Base-by-base conservation (phyloP, 2,888 invertebrate species). In the Hirtodrosophila alboralis region DNA sequence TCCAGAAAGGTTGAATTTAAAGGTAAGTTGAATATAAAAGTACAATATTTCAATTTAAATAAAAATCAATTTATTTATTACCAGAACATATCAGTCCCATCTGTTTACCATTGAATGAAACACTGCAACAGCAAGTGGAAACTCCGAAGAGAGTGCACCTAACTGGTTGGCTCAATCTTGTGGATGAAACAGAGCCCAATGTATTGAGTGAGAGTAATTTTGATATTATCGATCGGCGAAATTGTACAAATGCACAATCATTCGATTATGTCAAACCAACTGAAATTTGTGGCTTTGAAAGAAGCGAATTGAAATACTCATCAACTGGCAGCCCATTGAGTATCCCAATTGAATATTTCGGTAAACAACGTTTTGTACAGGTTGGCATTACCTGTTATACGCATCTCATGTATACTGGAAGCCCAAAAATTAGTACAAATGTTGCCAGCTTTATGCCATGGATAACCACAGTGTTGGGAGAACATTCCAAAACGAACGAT, bases 31-130 rank as follows among this genome's bases (percentile, higher is more conserved):
- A 14, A 7, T 8, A 36, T n/a, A 14, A 0, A 31, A 18, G 2
- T n/a, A 1, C 2, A 0, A n/a, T n/a, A n/a, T n/a, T n/a, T n/a
- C n/a, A n/a, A n/a, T n/a, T n/a, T n/a, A n/a, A n/a, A n/a, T n/a
- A n/a, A n/a, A n/a, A n/a, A n/a, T n/a, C n/a, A 2, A 18, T 18
- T 18, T 18, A 0, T 2, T 18, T 18, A 18, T 23, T 12, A 28
- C 7, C 18, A 61, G 58, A 61, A 0, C 13, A 45, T 34, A 51
- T 51, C n/a, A 34, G 40, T 8, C 61, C 59, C 6, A 61, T 61
- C 7, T 61, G 61, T 4, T 40, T 61, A 44, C 61, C 61, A 9
- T 10, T 59, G 3, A 61, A 38, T 40, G 51, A 23, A 10, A 31
- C 16, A 1, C 40, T 59, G 9, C 44, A 40, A 10, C 18, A 40